phyloP scores from a whole-genome alignment of 2,797 vertebrate genomes.

The Muscicapa striata region DNA sequence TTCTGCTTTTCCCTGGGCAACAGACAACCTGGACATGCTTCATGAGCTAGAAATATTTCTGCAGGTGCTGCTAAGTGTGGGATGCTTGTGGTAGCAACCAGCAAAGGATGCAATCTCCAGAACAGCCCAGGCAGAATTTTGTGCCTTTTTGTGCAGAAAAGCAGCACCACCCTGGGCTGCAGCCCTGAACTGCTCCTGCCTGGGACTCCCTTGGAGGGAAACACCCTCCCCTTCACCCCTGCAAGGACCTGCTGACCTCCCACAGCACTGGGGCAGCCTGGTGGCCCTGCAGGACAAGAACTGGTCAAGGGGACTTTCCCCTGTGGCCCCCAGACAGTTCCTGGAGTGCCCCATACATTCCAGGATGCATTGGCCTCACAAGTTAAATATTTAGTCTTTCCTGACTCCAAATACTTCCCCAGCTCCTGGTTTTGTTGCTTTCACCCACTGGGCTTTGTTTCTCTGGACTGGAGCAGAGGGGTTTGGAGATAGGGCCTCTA shows the following conservation, averaged over 20 bases:
- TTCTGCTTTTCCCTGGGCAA: not conserved
- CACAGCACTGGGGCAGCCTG: not conserved
- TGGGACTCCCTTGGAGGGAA: not conserved
- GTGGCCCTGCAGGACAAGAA: not conserved
- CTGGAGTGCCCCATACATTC: conserved; percentile 40
- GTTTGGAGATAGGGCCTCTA: conserved; percentile 46
- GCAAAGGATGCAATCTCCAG: not conserved
- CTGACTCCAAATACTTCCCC: conserved; percentile 28
- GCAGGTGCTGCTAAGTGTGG: not conserved
- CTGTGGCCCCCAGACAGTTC: not conserved
- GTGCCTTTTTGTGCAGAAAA: not conserved
- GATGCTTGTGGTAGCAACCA: not conserved
- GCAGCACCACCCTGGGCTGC: not conserved
- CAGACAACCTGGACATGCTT: not conserved
- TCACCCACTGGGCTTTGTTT: conserved; percentile 24
- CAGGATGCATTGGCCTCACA: conserved; percentile 44
- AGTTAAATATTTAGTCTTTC: conserved; percentile 66
- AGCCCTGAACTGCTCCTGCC: not conserved
- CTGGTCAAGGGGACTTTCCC: not conserved
- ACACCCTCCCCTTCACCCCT: not conserved
- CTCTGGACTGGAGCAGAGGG: not conserved
- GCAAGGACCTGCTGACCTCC: not conserved
- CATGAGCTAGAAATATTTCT: no score
- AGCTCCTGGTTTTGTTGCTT: conserved; percentile 50
- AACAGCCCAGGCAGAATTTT: not conserved